Percentiles rank a stretch among this genome's conserved stretches.
phyloP scores from a whole-genome alignment of 2,797 vertebrate genomes.

The Sebastes flavidus region DNA sequence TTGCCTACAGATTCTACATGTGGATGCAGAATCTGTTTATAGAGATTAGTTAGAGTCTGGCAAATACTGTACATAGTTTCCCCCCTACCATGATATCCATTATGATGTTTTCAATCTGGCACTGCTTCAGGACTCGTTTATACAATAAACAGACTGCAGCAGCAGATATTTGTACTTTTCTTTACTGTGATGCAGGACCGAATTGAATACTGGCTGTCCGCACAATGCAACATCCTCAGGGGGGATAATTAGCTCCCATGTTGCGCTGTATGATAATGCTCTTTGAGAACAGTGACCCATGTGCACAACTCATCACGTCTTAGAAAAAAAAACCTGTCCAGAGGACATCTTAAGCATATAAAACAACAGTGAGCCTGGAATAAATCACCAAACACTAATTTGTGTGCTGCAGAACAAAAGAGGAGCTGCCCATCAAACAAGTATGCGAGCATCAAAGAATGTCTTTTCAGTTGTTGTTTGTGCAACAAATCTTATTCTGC shows the following conservation, averaged over 20 bases:
- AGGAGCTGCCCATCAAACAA: not conserved
- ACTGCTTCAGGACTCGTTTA: constrained; percentile 17
- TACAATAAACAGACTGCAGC: constrained; percentile 21
- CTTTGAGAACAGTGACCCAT: constrained; percentile 20
- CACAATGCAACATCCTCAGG: not conserved
- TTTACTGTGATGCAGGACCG: constrained; percentile 9
- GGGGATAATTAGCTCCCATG: constrained; percentile 5
- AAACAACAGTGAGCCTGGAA: constrained; percentile 38
- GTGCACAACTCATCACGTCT: constrained; percentile 27
- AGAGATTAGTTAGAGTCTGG: constrained; percentile 17
- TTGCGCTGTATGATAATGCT: constrained; percentile 15
- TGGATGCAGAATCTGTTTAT: constrained; percentile 5
- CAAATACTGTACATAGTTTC: constrained; percentile 29
- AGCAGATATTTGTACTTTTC: constrained; percentile 15
- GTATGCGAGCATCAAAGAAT: constrained; percentile 25
- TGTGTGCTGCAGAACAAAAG: constrained; percentile 13
- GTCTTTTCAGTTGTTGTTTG: constrained; percentile 9
- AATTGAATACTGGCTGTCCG: constrained; percentile 4
- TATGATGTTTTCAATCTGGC: constrained; percentile 56
- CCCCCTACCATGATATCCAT: constrained; percentile 7
- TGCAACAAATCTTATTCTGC: not conserved
- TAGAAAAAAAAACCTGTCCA: not conserved
- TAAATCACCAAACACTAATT: constrained; percentile 4
- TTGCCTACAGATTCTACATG: too few relatives aligned
- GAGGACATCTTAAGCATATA: not conserved